Percentiles rank a stretch among this genome's conserved stretches.
Conservation (phyloP, 2,113 vertebrate species). For the Eublepharis macularius region DNA sequence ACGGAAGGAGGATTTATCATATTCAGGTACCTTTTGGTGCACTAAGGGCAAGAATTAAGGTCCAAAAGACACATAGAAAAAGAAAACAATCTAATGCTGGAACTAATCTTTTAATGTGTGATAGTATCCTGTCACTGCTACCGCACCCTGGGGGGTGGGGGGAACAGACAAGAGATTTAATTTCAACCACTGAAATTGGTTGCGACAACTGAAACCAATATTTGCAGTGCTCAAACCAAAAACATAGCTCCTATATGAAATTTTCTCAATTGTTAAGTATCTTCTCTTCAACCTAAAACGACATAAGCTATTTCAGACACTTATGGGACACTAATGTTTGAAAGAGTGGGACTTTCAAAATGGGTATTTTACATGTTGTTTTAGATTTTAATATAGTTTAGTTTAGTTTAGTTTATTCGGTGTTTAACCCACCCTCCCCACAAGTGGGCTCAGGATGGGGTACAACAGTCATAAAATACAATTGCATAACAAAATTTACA, state of each 20-base stretch:
- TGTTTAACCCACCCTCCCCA: too few relatives aligned
- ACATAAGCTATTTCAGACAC: not conserved
- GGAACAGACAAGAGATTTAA: not conserved
- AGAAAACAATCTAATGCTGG: not conserved
- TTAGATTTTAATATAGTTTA: not conserved
- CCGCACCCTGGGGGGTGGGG: not conserved
- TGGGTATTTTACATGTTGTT: not conserved
- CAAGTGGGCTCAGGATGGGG: too few relatives aligned
- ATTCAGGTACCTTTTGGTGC: constrained; percentile 15
- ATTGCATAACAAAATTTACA: too few relatives aligned
- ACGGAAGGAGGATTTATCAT: constrained; percentile 26
- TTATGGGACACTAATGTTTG: not conserved
- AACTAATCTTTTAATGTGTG: not conserved
- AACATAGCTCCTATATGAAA: too few relatives aligned
- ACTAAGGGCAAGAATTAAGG: constrained; percentile 40
- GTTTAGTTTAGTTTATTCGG: too few relatives aligned
- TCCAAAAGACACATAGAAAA: constrained; percentile 42
- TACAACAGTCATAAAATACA: too few relatives aligned
- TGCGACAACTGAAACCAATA: not conserved
- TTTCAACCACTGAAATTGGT: not conserved
- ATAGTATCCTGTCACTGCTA: not conserved
- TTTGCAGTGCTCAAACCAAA: not conserved
- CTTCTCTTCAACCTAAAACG: not conserved
- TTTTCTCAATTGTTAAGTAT: not conserved
- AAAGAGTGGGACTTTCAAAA: not conserved